phyloP scores from a whole-genome alignment of 1,140 invertebrate genomes.

The Cyrtorhinus lividipennis region DNA sequence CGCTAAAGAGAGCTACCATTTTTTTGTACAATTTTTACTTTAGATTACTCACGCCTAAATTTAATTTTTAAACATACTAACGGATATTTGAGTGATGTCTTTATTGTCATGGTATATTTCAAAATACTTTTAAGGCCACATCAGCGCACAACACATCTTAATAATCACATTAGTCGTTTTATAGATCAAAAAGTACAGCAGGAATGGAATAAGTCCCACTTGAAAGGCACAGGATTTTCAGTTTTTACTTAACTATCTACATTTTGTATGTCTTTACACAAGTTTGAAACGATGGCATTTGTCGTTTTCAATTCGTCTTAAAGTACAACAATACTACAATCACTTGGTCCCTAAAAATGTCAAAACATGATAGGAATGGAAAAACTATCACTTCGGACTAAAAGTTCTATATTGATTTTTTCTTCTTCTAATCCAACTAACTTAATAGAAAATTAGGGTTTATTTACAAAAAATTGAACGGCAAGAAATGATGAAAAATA shows the following conservation, averaged over 20 bases:
- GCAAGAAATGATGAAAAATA: too few relatives aligned
- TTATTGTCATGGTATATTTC: slow-evolving; percentile 15
- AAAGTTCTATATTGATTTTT: not conserved
- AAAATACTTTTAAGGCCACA: slow-evolving; percentile 9
- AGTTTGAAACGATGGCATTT: too few relatives aligned
- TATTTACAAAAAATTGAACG: slow-evolving; percentile 13
- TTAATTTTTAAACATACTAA: too few relatives aligned
- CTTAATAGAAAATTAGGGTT: not conserved
- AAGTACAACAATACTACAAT: too few relatives aligned
- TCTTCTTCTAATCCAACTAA: slow-evolving; percentile 11
- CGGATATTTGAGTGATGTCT: too few relatives aligned
- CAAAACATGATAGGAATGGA: not conserved
- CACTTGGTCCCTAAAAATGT: not conserved
- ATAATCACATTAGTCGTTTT: not conserved
- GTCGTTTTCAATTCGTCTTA: too few relatives aligned
- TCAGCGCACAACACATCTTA: not conserved
- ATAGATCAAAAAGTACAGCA: not conserved
- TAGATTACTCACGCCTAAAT: too few relatives aligned
- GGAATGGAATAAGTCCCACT: too few relatives aligned
- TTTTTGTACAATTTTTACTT: slow-evolving; percentile 19
- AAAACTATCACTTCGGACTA: slow-evolving; percentile 9
- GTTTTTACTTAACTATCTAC: too few relatives aligned
- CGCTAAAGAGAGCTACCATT: slow-evolving; percentile 16
- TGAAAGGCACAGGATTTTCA: too few relatives aligned
- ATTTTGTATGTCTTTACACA: too few relatives aligned